Base-by-base conservation (phyloP, 1,140 invertebrate genomes). In the Drosophila pruinosa region DNA sequence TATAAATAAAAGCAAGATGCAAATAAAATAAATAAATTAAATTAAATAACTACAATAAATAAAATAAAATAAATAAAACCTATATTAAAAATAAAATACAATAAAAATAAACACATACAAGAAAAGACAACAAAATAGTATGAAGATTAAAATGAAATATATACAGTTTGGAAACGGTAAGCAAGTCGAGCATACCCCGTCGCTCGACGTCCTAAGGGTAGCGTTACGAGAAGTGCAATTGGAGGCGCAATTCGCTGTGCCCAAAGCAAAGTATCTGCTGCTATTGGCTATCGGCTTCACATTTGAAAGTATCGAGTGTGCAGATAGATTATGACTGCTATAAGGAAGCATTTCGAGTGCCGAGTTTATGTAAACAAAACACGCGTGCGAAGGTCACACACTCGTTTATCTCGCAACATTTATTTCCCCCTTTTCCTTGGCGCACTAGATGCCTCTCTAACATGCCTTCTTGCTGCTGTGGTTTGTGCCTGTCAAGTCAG, bases 351-450 rank as follows among this genome's bases (percentile, higher is more conserved):
- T 41, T 70, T 56, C 54, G 31, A 31, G 59, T 48, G n/a, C 31
- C 59, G 59, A 56, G 67, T 70, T 70, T 70, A 64, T 56, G 67
- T 70, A 70, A 70, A 70, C 67, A 70, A 21, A 67, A 21, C 15
- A 43, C 56, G 43, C n/a, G n/a, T n/a, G 21, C 50, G 39, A 70
- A 70, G 59, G 67, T 54, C 28, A 7, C 6, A 14, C n/a, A 14
- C 22, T n/a, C n/a, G n/a, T n/a, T n/a, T 53, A 21, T 26, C 22
- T 17, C 48, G n/a, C n/a, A n/a, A n/a, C n/a, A n/a, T 48, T 8
- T 22, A 19, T 12, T 15, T 52, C 24, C 8, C n/a, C 3, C 0
- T 31, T 10, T 10, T 10, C 10, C 28, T n/a, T n/a, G n/a, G n/a
- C n/a, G 3, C 38, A 12, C 39, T 19, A 4, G n/a, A 21, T 45